Base-by-base conservation (phyloP, 2,888 invertebrate species). In the Pegoplata infirma region DNA sequence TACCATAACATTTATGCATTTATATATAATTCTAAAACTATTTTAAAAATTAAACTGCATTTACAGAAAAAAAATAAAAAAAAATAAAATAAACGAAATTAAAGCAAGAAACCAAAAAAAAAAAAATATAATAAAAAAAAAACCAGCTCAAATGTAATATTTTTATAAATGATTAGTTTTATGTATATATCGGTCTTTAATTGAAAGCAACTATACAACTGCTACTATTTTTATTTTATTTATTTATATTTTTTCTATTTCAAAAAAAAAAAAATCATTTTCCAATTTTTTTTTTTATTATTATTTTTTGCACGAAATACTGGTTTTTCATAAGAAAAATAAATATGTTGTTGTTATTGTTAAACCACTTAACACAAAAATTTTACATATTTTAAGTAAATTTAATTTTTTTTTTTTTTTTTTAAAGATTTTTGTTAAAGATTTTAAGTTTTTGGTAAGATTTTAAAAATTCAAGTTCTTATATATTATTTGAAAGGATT, bases 21-120 rank as follows among this genome's bases (percentile, higher is more conserved):
- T 47, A 28, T 28, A 28, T 36, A 49, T 25, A 56, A 64, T 53
- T 67, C 61, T 72, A 36, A 77, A 53, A 36, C 40, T 14, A 69
- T 71, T 72, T 66, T 51, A n/a, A 14, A 47, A 66, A 66, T 55
- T 49, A 64, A 72, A 63, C 23, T 51, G 44, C 44, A 44, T 44
- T 64, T 73, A 66, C 8, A 19, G 4, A 53, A 55, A 49, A 63
- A 49, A 19, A 46, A n/a, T n/a, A n/a, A n/a, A 46, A 8, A 16
- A 46, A 53, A 25, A 4, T 10, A 16, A 32, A 19, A 47, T 12
- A 14, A 8, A n/a, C n/a, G n/a, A 49, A 69, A 58, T 40, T 49
- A 51, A 69, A 76, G 55, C 36, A 40, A 10, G 8, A 55, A 40
- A 16, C 5, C n/a, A 25, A 17, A 12, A n/a, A n/a, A n/a, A n/a